phyloP scores from a whole-genome alignment of 2,113 vertebrate genomes.

The Takifugu flavidus region DNA sequence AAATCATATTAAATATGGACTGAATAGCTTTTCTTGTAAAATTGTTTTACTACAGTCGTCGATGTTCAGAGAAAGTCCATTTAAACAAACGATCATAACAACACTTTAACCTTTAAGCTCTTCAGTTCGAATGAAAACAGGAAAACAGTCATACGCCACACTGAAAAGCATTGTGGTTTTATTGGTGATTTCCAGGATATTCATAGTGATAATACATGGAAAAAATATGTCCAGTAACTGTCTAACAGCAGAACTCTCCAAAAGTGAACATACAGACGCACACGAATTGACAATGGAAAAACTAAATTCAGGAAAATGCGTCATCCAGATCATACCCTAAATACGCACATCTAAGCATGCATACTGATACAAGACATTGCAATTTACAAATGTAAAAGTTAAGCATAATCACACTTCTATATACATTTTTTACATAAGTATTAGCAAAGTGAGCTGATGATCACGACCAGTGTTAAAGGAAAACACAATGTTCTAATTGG shows the following conservation, averaged over 20 bases:
- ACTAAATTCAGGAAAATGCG: constrained; percentile 8
- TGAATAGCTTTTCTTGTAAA: no score
- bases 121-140: background rate
- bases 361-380: constrained; percentile 1
- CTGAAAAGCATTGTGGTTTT: background rate
- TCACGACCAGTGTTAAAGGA: background rate
- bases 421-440: constrained; percentile 64
- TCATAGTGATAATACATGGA: no score
- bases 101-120: background rate
- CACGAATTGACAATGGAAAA: constrained; percentile 15
- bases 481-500: constrained; percentile 10
- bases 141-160: background rate
- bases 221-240: no score
- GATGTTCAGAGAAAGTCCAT: background rate
- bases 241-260: no score
- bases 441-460: constrained; percentile 25
- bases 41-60: no score
- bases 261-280: constrained; percentile 3
- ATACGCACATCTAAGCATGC: constrained; percentile 10
- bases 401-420: constrained; percentile 50
- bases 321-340: background rate
- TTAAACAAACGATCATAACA: background rate
- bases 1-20: no score
- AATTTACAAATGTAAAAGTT: constrained; percentile 38
- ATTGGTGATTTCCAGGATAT: background rate